Conservation (phyloP, 2,888 invertebrate genomes). For the Seira sanloemensis region DNA sequence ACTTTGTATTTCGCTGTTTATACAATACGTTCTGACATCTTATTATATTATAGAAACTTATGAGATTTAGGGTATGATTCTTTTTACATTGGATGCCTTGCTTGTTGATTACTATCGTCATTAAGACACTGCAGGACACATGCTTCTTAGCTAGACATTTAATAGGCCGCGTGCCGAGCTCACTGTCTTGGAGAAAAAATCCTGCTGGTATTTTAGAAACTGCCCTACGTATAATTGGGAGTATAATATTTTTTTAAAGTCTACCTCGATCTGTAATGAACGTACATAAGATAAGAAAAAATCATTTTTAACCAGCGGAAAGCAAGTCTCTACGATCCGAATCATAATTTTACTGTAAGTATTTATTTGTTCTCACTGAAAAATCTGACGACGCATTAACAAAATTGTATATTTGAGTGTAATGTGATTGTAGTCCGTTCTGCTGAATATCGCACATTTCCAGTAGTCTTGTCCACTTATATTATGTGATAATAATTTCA, state of each 20-base stretch:
- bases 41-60: conserved; percentile 9
- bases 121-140: conserved; percentile 56
- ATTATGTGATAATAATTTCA: background rate
- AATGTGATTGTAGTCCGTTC: too few species aligned
- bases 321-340: too few species aligned
- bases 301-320: background rate
- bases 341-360: too few species aligned
- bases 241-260: too few species aligned
- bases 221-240: too few species aligned
- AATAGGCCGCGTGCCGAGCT: conserved; percentile 67
- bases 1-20: conserved; percentile 16
- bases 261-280: background rate
- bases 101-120: conserved; percentile 61
- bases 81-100: background rate
- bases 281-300: background rate
- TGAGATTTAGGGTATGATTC: background rate
- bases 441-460: background rate
- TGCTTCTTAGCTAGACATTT: conserved; percentile 57
- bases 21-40: conserved; percentile 48
- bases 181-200: conserved; percentile 39
- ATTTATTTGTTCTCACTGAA: background rate
- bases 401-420: too few species aligned
- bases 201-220: conserved; percentile 42
- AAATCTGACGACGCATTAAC: background rate
- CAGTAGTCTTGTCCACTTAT: background rate